Conservation (phyloP, 2,797 vertebrate species). For the Oreochromis mossambicus region DNA sequence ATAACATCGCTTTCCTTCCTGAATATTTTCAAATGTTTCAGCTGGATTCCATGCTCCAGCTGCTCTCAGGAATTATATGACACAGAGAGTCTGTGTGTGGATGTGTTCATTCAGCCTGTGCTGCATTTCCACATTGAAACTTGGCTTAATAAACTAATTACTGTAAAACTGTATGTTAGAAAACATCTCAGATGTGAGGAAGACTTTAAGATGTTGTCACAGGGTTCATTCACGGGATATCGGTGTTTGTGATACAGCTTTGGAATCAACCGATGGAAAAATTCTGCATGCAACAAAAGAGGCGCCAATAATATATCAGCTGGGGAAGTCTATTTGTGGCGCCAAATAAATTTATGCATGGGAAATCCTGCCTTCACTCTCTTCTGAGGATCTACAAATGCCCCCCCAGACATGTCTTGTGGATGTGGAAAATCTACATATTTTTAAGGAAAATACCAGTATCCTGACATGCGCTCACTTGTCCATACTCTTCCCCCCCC, state of each 20-base stretch:
- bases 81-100: neutral
- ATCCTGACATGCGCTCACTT: constrained; percentile 19
- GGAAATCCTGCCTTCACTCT: constrained; percentile 46
- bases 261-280: constrained; percentile 41
- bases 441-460: constrained; percentile 1
- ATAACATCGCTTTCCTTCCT: constrained; percentile 78
- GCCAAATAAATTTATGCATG: constrained; percentile 44
- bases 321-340: constrained; percentile 44
- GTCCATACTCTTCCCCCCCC: neutral
- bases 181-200: neutral
- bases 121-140: neutral
- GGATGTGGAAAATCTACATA: constrained; percentile 34
- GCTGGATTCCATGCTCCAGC: constrained; percentile 52
- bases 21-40: constrained; percentile 62
- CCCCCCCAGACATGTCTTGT: neutral
- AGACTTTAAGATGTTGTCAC: neutral
- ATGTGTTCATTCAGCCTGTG: neutral
- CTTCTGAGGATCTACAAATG: constrained; percentile 3
- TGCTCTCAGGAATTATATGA: constrained; percentile 54
- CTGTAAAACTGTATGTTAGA: neutral
- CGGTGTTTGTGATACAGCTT: constrained; percentile 1
- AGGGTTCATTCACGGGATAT: constrained; percentile 12
- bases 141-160: neutral
- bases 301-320: constrained; percentile 37
- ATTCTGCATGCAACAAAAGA: constrained; percentile 24